Base-by-base conservation (phyloP, 2,797 vertebrate genomes). In the Coilia nasus region DNA sequence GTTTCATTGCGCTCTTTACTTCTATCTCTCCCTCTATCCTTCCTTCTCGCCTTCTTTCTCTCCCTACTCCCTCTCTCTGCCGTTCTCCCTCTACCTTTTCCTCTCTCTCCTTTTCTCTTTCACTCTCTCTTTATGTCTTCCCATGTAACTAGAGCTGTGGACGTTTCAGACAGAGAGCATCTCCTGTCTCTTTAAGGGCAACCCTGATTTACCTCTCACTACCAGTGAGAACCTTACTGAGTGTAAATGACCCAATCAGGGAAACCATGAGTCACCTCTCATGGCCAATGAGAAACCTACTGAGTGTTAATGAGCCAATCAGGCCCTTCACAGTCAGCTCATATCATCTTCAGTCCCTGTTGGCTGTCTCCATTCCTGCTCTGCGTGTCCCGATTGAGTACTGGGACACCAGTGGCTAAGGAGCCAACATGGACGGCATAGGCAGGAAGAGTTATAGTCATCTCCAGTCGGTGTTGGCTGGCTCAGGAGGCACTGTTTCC, bases 1-100 rank as follows among this genome's bases (percentile, higher is more conserved):
- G 62, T 83, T 86, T 82, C 83, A 84, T 87, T 86, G 85, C 84
- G 86, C 85, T 47, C 17, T 88, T 5, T 67, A 3, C 12, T 25
- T 25, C 23, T 28, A 0, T 64, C 6, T 64, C 62, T 64, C 62
- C 28, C 14, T 9, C 50, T 54, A 54, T 54, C 7, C 9, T 15
- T 67, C 9, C 12, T 12, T 25, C 10, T 67, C 1, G 23, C 23
- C 28, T 23, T 67, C 0, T 71, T 4, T 35, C 15, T 35, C 67
- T 41, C 28, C 3, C 10, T 59, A 17, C 14, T 71, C 67, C 12
- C 15, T 75, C 31, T 31, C 67, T 35, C 28, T 41, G 0, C 25
- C 25, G 15, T 0, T 14, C 25, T 75, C 67, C 35, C 14, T 54
- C 50, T 54, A 54, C 14, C 50, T 54, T 15, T 28, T 1, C 12